Evolutionary conservation across 2,113 vertebrate genomes (phyloP).

Genomic region (Fregata magnificens): DNA sequence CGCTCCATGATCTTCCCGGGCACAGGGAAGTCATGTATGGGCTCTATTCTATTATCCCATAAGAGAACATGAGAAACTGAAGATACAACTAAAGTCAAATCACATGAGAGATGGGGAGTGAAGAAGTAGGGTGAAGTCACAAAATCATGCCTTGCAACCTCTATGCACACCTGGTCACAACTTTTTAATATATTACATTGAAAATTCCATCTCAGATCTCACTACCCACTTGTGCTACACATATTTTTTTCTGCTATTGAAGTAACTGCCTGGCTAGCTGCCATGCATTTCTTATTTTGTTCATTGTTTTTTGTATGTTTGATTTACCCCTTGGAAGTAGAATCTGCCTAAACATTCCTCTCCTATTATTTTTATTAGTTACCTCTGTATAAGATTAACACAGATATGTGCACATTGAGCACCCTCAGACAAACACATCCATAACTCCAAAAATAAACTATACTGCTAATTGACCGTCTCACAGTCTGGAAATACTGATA

Average conservation of each 20-base stretch:
- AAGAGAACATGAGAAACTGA: neutral
- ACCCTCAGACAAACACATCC: neutral
- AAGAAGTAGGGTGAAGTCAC: neutral
- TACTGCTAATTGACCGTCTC: neutral
- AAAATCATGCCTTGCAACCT: neutral
- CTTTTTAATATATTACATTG: neutral
- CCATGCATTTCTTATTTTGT: neutral
- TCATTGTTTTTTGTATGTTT: neutral
- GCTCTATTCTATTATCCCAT: neutral
- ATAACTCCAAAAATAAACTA: neutral
- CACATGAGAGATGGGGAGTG: neutral
- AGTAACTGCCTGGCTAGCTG: neutral
- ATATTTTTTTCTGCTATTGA: neutral
- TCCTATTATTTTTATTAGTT: neutral
- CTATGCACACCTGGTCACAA: neutral
- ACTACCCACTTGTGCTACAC: neutral
- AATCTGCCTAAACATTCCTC: neutral
- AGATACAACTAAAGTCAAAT: neutral
- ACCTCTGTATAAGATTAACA: neutral
- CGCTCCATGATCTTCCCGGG: too few species aligned
- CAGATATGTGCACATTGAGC: neutral
- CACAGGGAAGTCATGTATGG: too few species aligned
- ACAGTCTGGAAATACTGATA: neutral
- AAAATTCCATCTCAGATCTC: neutral
- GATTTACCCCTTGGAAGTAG: neutral